Base-by-base conservation (phyloP, 2,888 invertebrate genomes). In the Spilosoma lubricipeda region DNA sequence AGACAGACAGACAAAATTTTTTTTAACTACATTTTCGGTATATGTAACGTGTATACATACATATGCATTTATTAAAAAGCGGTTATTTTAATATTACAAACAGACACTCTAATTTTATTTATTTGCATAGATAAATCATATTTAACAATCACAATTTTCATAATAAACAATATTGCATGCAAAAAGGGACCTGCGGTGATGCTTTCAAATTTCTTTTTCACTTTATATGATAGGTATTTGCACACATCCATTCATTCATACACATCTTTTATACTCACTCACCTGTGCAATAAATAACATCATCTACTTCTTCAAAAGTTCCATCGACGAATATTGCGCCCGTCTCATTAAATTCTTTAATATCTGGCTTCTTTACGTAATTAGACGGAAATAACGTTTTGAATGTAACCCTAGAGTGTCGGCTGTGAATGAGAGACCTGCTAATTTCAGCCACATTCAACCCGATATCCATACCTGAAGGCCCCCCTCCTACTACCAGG, bases 221-320 rank as follows among this genome's bases (percentile, higher is more conserved):
- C n/a, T n/a, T n/a, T n/a, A n/a, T n/a, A n/a, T n/a, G n/a, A n/a
- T n/a, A n/a, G n/a, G n/a, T n/a, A n/a, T n/a, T n/a, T n/a, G n/a
- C n/a, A n/a, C n/a, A n/a, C n/a, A n/a, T n/a, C n/a, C n/a, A n/a
- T n/a, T n/a, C n/a, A n/a, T n/a, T n/a, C n/a, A n/a, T n/a, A n/a
- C n/a, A n/a, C n/a, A n/a, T n/a, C n/a, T n/a, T n/a, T n/a, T n/a
- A 30, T 30, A 27, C 42, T 13, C 20, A 79, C 80, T 77, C 71
- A 95, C 97, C 98, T 83, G 98, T 98, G 87, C 98, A 98, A 88
- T 97, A 97, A 78, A 98, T 93, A 30, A 98, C 94, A 63, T 96
- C 96, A 88, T 98, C 98, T 11, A 97, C 92, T 3, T 95, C 92
- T 82, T 97, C 96, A 78, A 90, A 94, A 0, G 95, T 96, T 1